Conservation (phyloP, 2,888 invertebrate species). For the Isotomurus palustris region DNA sequence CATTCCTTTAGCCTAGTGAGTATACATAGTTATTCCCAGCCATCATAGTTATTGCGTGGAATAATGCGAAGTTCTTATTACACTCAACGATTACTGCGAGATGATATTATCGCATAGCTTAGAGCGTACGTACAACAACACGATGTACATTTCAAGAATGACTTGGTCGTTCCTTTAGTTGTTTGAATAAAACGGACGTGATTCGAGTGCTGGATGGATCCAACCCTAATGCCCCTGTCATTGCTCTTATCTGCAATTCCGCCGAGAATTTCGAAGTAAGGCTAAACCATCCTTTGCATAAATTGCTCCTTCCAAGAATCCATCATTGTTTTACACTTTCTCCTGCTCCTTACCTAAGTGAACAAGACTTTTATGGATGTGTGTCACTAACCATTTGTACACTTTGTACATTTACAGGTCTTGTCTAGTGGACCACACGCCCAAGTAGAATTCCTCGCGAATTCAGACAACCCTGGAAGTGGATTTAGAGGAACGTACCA, state of each 20-base stretch:
- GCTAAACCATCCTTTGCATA: background rate
- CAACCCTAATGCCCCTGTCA: constrained; percentile 66
- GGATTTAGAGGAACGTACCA: constrained; percentile 66
- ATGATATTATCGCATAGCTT: too few species aligned
- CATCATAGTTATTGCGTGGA: too few species aligned
- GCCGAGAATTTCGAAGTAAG: constrained; percentile 67
- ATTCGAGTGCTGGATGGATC: constrained; percentile 80
- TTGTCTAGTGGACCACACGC: constrained; percentile 76
- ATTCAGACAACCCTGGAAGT: constrained; percentile 71
- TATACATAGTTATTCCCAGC: too few species aligned
- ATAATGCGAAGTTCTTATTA: too few species aligned
- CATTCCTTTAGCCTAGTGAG: too few species aligned
- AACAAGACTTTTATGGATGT: too few species aligned
- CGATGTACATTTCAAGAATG: background rate
- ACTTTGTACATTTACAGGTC: constrained; percentile 25
- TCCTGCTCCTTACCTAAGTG: too few species aligned
- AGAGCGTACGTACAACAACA: too few species aligned
- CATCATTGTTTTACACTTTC: background rate
- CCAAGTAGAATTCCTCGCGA: constrained; percentile 77
- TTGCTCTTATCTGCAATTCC: constrained; percentile 77
- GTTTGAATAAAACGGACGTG: constrained; percentile 71
- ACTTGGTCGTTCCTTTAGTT: constrained; percentile 8
- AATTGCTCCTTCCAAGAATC: background rate
- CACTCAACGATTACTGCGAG: too few species aligned
- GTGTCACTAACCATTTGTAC: too few species aligned